Evolutionary conservation across 1,140 invertebrate species (phyloP).

Genomic region (Pseudomyrmex concolor): DNA sequence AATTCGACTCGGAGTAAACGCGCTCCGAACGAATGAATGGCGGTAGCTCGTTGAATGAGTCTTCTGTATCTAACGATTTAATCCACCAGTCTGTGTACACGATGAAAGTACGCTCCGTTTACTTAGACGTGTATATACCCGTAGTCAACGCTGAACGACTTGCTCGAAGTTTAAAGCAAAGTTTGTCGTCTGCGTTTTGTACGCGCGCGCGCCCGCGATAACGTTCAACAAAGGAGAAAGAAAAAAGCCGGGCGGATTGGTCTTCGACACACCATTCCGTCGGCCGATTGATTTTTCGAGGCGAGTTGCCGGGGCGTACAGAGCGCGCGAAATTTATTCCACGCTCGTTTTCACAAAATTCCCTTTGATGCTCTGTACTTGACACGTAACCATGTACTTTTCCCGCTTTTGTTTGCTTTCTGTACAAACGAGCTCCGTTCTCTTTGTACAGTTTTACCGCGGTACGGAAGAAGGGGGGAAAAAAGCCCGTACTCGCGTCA

Average conservation of each 20-base stretch:
- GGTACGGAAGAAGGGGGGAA: too few species aligned
- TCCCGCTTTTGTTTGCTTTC: not conserved
- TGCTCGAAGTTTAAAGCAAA: not conserved
- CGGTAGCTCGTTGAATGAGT: not conserved
- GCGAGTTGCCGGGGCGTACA: not conserved
- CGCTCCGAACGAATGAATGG: not conserved
- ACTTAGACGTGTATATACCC: too few species aligned
- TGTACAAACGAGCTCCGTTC: not conserved
- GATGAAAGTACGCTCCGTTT: too few species aligned
- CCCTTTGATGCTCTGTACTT: constrained; percentile 14
- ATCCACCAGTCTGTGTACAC: not conserved
- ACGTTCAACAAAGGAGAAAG: constrained; percentile 19
- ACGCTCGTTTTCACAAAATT: constrained; percentile 26
- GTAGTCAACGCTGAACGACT: too few species aligned
- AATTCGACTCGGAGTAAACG: not conserved
- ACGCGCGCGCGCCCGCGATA: too few species aligned
- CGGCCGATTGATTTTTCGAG: constrained; percentile 23
- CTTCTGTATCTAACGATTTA: not conserved
- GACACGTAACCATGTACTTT: constrained; percentile 15
- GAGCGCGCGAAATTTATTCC: constrained; percentile 25
- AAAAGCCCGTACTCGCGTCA: too few species aligned
- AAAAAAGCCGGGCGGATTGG: not conserved
- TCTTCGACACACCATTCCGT: constrained; percentile 1
- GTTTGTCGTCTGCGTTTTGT: not conserved
- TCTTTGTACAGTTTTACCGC: not conserved